Evolutionary conservation across 2,888 invertebrate species (phyloP).

Genomic region (Hydropsyche betteni): DNA sequence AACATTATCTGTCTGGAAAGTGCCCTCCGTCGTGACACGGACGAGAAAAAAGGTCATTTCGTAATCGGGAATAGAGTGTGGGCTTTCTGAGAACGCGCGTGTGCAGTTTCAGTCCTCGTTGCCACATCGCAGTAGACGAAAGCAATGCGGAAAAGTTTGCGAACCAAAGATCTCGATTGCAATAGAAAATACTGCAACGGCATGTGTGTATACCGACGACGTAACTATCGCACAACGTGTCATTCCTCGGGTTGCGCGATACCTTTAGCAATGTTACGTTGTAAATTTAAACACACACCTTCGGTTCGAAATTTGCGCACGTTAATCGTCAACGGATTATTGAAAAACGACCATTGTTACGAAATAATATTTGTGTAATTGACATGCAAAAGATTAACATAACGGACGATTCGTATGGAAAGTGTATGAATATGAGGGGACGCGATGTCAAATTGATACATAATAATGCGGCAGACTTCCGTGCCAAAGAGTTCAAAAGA

Average conservation of each 20-base stretch:
- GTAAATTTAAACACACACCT: background rate
- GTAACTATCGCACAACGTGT: conserved; percentile 36
- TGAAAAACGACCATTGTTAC: background rate
- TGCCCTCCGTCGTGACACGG: too few species aligned
- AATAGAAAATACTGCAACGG: conserved; percentile 39
- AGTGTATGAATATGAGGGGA: too few species aligned
- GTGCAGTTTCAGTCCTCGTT: background rate
- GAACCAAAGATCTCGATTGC: conserved; percentile 40
- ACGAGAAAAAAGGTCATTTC: conserved; percentile 1
- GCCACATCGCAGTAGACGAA: conserved; percentile 15
- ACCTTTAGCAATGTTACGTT: conserved; percentile 24
- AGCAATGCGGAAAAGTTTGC: conserved; percentile 47
- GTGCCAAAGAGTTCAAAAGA: too few species aligned
- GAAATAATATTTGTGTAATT: too few species aligned
- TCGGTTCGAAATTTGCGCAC: background rate
- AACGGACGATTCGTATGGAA: too few species aligned
- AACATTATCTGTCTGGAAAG: background rate
- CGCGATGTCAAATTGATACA: too few species aligned
- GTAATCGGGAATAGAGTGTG: background rate
- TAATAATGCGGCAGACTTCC: too few species aligned
- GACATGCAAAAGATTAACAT: too few species aligned
- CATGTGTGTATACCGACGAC: conserved; percentile 22
- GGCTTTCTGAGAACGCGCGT: background rate
- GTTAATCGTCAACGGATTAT: background rate
- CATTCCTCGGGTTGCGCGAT: conserved; percentile 17